Percentiles rank a stretch among this genome's conserved stretches.
Evolutionary conservation across 1,140 invertebrate genomes (phyloP).

Genomic region (Leptonema lineaticorne): DNA sequence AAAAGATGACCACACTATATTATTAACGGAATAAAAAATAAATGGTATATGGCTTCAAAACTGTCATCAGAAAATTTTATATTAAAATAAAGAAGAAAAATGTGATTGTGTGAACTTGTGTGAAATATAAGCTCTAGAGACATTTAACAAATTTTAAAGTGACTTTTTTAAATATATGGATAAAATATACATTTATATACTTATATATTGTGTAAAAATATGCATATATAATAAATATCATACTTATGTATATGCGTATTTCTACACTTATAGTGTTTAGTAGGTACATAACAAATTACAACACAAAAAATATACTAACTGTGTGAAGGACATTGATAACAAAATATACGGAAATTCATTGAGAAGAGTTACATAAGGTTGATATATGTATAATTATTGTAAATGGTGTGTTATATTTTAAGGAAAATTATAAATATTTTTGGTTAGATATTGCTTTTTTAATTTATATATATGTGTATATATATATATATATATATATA

Average conservation of each 20-base stretch:
- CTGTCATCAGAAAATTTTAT: neutral
- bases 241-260: conserved; percentile 32
- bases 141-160: conserved; percentile 43
- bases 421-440: neutral
- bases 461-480: neutral
- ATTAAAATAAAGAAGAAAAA: conserved; percentile 16
- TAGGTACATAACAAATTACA: conserved; percentile 43
- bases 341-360: conserved; percentile 33
- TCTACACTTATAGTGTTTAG: conserved; percentile 37
- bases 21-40: too few relatives aligned
- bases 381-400: conserved; percentile 42
- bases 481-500: neutral
- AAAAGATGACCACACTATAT: too few relatives aligned
- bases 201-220: conserved; percentile 38
- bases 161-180: conserved; percentile 42
- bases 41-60: too few relatives aligned
- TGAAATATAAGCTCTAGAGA: conserved; percentile 42
- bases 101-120: conserved; percentile 35
- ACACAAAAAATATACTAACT: conserved; percentile 38
- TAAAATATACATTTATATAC: conserved; percentile 41
- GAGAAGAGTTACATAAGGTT: conserved; percentile 41
- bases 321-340: conserved; percentile 33
- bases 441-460: neutral
- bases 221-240: conserved; percentile 39
- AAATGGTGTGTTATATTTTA: conserved; percentile 22